Conservation (phyloP, 2,888 invertebrate genomes). For the Amphiduros pacificus region DNA sequence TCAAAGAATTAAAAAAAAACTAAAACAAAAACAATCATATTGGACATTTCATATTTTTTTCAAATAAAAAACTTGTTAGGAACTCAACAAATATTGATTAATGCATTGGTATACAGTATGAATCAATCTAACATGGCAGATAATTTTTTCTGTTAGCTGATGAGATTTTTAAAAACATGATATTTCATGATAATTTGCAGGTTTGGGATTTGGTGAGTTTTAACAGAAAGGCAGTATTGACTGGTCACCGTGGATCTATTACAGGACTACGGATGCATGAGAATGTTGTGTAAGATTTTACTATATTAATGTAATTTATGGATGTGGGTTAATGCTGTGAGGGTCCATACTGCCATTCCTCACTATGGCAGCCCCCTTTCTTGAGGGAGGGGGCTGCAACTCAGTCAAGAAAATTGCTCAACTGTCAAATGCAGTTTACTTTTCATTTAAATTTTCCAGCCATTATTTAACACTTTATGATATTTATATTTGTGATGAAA, state of each 20-base stretch:
- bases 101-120: neutral
- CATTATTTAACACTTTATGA: neutral
- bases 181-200: slow-evolving; percentile 31
- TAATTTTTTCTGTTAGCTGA: neutral
- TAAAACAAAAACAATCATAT: neutral
- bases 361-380: too few relatives aligned
- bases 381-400: too few relatives aligned
- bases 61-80: too few relatives aligned
- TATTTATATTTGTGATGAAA: neutral
- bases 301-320: neutral
- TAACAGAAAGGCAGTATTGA: slow-evolving; percentile 37
- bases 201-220: slow-evolving; percentile 52
- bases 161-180: neutral
- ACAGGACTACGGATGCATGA: slow-evolving; percentile 42
- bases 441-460: neutral
- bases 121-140: neutral
- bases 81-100: too few relatives aligned
- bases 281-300: slow-evolving; percentile 48
- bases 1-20: neutral
- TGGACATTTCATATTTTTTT: neutral
- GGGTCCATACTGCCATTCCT: too few relatives aligned
- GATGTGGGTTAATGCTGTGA: too few relatives aligned
- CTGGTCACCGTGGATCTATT: slow-evolving; percentile 47
- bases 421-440: too few relatives aligned
- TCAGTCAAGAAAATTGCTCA: too few relatives aligned